Evolutionary conservation across 2,888 invertebrate genomes (phyloP).

Genomic region (Habrosyne pyritoides): DNA sequence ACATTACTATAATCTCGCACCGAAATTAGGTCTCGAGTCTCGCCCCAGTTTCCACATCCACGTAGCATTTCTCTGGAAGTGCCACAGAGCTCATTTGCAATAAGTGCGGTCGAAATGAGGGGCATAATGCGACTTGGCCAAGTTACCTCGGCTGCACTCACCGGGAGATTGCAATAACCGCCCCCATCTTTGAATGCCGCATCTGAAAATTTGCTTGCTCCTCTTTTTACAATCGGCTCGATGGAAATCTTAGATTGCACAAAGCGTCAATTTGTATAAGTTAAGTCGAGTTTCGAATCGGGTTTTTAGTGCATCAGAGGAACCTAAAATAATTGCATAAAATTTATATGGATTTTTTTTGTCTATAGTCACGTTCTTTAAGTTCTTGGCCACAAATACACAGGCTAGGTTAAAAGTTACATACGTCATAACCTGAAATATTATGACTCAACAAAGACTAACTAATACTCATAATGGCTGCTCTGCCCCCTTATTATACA

Average conservation of each 20-base stretch:
- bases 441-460: too few relatives aligned
- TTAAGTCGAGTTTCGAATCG: not conserved
- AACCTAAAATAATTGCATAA: not conserved
- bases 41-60: slow-evolving; percentile 32
- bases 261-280: slow-evolving; percentile 6
- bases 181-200: slow-evolving; percentile 31
- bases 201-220: slow-evolving; percentile 41
- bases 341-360: too few relatives aligned
- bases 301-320: not conserved
- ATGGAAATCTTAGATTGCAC: slow-evolving; percentile 6
- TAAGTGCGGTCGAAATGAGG: slow-evolving; percentile 58
- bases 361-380: too few relatives aligned
- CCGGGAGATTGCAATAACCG: slow-evolving; percentile 47
- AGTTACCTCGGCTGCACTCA: slow-evolving; percentile 42
- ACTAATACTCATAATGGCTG: too few relatives aligned
- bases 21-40: slow-evolving; percentile 46
- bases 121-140: slow-evolving; percentile 58
- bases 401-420: too few relatives aligned
- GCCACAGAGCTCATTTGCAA: slow-evolving; percentile 63
- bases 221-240: slow-evolving; percentile 30
- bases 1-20: slow-evolving; percentile 32
- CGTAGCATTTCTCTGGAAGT: slow-evolving; percentile 33
- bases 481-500: too few relatives aligned
- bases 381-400: too few relatives aligned
- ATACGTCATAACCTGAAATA: too few relatives aligned